A percentile compares a stretch with the other conserved stretches of the same genome.
Conservation (phyloP, 2,797 vertebrate species). For the Taenioides sp. region DNA sequence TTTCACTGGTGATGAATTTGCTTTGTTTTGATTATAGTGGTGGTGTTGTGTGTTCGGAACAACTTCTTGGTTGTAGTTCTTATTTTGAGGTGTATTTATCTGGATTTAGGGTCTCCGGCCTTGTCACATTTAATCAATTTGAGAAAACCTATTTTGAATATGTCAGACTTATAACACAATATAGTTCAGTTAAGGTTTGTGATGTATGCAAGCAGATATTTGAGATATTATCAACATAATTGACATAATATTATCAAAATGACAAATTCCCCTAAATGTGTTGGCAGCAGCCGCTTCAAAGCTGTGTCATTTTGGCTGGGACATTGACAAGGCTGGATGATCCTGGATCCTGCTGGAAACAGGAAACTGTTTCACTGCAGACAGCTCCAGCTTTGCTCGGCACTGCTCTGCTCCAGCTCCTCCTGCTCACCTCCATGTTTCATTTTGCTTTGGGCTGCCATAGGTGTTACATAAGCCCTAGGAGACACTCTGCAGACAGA, state of each 20-base stretch:
- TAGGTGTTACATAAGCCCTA: slow-evolving; percentile 62
- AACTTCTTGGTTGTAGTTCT: slow-evolving; percentile 83
- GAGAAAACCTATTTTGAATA: slow-evolving; percentile 14
- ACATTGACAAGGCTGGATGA: slow-evolving; percentile 69
- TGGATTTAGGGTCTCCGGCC: slow-evolving; percentile 93
- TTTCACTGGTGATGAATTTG: slow-evolving; percentile 86
- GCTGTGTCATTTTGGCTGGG: slow-evolving; percentile 25
- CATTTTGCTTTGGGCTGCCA: slow-evolving; percentile 68
- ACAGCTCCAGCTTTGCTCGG: slow-evolving; percentile 74
- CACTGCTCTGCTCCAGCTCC: slow-evolving; percentile 73
- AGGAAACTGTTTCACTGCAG: slow-evolving; percentile 80
- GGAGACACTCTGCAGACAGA: slow-evolving; percentile 53
- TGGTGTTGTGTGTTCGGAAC: slow-evolving; percentile 85
- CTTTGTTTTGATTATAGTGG: slow-evolving; percentile 83
- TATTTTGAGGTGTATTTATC: slow-evolving; percentile 82
- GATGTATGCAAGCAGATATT: slow-evolving; percentile 4
- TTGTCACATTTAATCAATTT: slow-evolving; percentile 49
- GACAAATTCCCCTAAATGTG: slow-evolving; percentile 6
- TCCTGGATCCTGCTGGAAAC: slow-evolving; percentile 84
- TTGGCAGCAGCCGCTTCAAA: slow-evolving; percentile 22
- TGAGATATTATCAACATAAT: slow-evolving; percentile 17
- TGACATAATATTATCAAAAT: slow-evolving; percentile 28
- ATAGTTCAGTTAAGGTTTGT: slow-evolving; percentile 4
- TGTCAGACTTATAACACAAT: slow-evolving; percentile 11
- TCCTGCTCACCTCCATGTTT: slow-evolving; percentile 73